Evolutionary conservation across 2,113 vertebrate species (phyloP).

Genomic region (Sylvilagus bachmani): DNA sequence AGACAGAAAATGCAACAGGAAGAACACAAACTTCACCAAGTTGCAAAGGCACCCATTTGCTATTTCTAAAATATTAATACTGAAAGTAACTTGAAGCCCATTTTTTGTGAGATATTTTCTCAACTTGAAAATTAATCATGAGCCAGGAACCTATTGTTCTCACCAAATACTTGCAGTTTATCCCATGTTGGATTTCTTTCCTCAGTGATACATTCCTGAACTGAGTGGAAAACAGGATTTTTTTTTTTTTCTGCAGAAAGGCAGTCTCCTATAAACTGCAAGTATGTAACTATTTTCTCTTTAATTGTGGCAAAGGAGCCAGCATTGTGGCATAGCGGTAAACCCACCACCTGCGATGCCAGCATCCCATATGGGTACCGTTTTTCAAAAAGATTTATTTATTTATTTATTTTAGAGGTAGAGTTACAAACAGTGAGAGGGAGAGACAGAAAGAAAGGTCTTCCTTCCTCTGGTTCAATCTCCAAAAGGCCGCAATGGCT

Average conservation of each 20-base stretch:
- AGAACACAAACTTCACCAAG: not conserved
- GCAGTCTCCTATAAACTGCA: not conserved
- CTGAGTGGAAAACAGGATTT: not conserved
- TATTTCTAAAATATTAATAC: no score
- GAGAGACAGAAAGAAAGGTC: no score
- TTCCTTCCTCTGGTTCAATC: no score
- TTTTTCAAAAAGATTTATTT: no score
- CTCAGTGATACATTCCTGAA: not conserved
- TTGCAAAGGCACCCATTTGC: not conserved
- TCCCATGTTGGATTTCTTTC: not conserved
- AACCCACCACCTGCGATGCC: no score
- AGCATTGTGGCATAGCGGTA: no score
- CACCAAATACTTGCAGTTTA: constrained; percentile 2
- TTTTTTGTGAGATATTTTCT: not conserved
- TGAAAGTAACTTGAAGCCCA: not conserved
- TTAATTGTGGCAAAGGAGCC: not conserved
- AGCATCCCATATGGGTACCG: no score
- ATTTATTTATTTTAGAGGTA: no score
- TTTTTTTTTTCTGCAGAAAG: constrained; percentile 27
- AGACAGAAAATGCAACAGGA: not conserved
- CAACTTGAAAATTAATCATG: not conserved
- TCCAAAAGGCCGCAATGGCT: no score
- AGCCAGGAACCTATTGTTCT: not conserved
- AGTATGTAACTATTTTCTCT: not conserved
- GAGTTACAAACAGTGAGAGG: no score